Evolutionary conservation across 2,888 invertebrate genomes (phyloP).

Genomic region (Diachrysia chrysitis): DNA sequence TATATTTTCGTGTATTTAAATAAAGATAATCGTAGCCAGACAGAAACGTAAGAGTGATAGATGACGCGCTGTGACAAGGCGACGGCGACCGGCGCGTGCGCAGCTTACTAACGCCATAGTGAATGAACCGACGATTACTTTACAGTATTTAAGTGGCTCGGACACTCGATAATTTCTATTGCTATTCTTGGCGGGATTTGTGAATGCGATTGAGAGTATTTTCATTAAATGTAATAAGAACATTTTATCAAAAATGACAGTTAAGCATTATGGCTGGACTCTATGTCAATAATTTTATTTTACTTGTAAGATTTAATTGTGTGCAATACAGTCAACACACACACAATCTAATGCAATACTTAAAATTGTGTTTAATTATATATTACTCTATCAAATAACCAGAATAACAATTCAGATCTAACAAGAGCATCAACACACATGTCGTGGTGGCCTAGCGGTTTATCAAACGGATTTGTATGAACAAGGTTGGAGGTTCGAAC

Average conservation of each 20-base stretch:
- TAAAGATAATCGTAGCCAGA: conserved; percentile 30
- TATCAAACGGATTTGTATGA: too few species aligned
- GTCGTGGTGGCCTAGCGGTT: too few species aligned
- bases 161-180: neutral
- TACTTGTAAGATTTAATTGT: too few species aligned
- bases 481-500: too few species aligned
- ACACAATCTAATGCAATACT: too few species aligned
- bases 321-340: too few species aligned
- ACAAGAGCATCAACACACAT: too few species aligned
- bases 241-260: neutral
- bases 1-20: neutral
- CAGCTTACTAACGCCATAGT: conserved; percentile 30
- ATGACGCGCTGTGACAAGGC: conserved; percentile 39
- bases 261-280: neutral
- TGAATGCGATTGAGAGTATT: neutral
- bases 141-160: conserved; percentile 5
- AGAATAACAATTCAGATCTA: too few species aligned
- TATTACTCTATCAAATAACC: too few species aligned
- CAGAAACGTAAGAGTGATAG: conserved; percentile 28
- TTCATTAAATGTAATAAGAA: neutral
- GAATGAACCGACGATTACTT: conserved; percentile 31
- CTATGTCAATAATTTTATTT: too few species aligned
- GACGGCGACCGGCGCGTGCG: conserved; percentile 34
- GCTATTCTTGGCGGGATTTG: conserved; percentile 5
- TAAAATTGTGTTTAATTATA: too few species aligned